Base-by-base conservation (phyloP, 2,888 invertebrate genomes). In the Willowsia nigromaculata region DNA sequence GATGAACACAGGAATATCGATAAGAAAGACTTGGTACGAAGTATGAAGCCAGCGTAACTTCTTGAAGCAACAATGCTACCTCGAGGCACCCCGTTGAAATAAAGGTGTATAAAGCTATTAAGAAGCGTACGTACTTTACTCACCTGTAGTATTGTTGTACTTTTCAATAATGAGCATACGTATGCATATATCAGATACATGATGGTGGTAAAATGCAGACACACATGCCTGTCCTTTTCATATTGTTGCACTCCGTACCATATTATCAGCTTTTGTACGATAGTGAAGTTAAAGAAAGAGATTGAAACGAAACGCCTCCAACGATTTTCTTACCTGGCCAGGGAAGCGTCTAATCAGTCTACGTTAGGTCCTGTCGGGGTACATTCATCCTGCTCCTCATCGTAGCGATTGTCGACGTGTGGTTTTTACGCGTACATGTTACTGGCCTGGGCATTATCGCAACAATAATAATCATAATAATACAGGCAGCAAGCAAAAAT, bases 291-390 rank as follows among this genome's bases (percentile, higher is more conserved):
- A 56, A 86, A 76, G 80, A 84, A 50, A 53, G 53, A 83, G 88
- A 84, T 89, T 47, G 90, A 80, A 86, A 86, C 76, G 89, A 90
- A 90, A 89, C 90, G 89, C 90, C 90, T 90, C 90, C 89, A 90
- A 90, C 90, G 86, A 90, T 86, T 90, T 90, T 87, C 90, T 90
- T 90, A 90, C 90, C 90, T 90, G 90, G 86, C 83, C 80, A 89
- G 62, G 87, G 82, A 85, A 89, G 89, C 90, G 86, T 90, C 89
- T 88, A 88, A 88, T 90, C 90, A 90, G 90, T 90, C 90, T 89
- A 88, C 89, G 85, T 85, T 89, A 89, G 85, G 86, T 89, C 87
- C 89, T 90, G 89, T 74, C 71, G 84, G 82, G 65, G 89, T 90
- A 89, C 90, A 90, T 87, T 86, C 90, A 85, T 90, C 90, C 82